phyloP scores from a whole-genome alignment of 2,888 invertebrate genomes.

The Callinectes sapidus region DNA sequence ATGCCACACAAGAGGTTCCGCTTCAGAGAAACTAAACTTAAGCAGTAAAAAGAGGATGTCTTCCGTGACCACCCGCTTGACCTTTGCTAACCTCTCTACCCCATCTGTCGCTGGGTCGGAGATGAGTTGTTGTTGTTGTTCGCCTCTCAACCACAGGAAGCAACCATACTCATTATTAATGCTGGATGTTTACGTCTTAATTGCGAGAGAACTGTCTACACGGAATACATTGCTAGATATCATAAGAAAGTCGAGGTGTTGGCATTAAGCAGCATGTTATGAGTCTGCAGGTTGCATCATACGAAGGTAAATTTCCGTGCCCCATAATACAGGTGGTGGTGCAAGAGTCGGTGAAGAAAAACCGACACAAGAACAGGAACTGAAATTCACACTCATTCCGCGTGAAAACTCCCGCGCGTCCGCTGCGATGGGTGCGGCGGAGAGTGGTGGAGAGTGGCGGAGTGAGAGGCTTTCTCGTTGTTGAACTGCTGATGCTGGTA shows the following conservation, averaged over 20 bases:
- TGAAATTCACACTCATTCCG: neutral
- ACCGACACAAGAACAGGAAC: neutral
- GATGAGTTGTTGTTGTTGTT: constrained; percentile 3
- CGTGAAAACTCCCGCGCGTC: neutral
- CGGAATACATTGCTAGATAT: neutral
- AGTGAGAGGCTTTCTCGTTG: neutral
- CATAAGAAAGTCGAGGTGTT: neutral
- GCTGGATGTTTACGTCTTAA: neutral
- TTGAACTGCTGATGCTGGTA: neutral
- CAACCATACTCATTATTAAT: neutral
- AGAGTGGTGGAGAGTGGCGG: neutral
- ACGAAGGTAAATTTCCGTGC: constrained; percentile 2
- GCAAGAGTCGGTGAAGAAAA: neutral
- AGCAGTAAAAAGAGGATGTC: neutral
- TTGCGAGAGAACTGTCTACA: neutral
- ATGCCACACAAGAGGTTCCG: neutral
- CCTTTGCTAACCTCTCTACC: neutral
- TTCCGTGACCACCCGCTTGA: neutral
- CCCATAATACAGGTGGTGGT: neutral
- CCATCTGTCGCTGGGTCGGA: constrained; percentile 5
- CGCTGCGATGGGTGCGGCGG: neutral
- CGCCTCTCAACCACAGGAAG: neutral
- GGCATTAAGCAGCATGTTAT: neutral
- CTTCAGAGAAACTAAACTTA: constrained; percentile 7
- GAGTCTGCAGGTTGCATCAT: neutral